phyloP scores from a whole-genome alignment of 2,113 vertebrate genomes.

The Puffinus mauretanicus region DNA sequence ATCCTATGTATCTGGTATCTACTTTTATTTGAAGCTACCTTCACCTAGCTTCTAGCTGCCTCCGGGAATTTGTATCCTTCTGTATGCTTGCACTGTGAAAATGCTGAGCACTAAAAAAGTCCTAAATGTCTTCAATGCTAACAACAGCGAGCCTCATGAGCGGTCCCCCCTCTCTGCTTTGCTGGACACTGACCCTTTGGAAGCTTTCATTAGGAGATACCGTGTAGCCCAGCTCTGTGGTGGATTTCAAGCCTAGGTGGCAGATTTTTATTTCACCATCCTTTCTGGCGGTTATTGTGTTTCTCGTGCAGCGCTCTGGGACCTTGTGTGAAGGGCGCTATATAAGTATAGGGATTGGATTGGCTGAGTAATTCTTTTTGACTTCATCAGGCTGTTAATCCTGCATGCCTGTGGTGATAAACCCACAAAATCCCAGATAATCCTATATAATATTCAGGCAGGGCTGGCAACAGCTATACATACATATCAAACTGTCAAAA shows the following conservation, averaged over 20 bases:
- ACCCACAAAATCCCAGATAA: constrained; percentile 83
- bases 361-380: constrained; percentile 77
- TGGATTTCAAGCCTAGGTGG: neutral
- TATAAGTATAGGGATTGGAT: constrained; percentile 24
- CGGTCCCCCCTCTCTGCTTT: neutral
- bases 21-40: neutral
- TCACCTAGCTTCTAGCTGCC: neutral
- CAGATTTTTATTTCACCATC: neutral
- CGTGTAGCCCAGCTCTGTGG: neutral
- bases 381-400: constrained; percentile 82
- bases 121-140: neutral
- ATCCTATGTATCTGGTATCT: neutral
- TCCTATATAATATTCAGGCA: constrained; percentile 79
- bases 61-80: neutral
- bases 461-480: constrained; percentile 77
- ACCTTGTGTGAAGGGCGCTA: constrained; percentile 35
- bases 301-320: neutral
- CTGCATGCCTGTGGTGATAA: constrained; percentile 81
- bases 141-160: rapidly evolving
- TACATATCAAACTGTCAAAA: constrained; percentile 83
- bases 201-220: neutral
- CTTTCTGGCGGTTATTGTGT: neutral
- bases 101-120: neutral
- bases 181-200: neutral
- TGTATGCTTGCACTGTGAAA: neutral